Percentiles rank a stretch among this genome's conserved stretches.
Evolutionary conservation across 1,140 invertebrate species (phyloP).

Genomic region (Mya arenaria): DNA sequence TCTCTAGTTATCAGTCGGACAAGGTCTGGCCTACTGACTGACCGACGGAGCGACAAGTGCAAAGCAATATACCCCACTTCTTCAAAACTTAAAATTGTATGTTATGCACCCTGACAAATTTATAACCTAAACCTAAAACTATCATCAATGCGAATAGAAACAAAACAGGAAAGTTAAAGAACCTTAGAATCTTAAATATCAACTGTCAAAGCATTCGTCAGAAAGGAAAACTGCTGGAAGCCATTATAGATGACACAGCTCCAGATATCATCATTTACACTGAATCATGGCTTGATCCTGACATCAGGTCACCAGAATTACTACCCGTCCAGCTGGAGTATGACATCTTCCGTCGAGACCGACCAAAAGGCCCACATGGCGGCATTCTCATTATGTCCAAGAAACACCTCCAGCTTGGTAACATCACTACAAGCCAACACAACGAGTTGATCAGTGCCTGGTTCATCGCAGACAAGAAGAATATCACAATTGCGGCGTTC

Average conservation of each 20-base stretch:
- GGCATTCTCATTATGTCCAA: neutral
- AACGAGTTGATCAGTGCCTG: neutral
- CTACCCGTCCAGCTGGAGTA: neutral
- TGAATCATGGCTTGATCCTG: neutral
- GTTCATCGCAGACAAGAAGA: neutral
- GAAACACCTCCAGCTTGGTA: neutral
- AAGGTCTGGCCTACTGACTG: too few relatives aligned
- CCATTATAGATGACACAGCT: neutral
- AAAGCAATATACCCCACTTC: too few relatives aligned
- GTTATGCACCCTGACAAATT: too few relatives aligned
- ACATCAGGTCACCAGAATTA: neutral
- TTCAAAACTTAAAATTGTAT: too few relatives aligned
- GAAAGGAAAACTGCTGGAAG: neutral
- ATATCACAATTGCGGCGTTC: neutral
- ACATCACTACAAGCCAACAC: neutral
- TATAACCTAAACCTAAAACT: neutral
- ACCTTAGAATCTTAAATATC: neutral
- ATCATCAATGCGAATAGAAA: neutral
- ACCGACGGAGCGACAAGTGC: too few relatives aligned
- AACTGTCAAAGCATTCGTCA: constrained; percentile 6
- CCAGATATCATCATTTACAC: neutral
- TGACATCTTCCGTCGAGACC: neutral
- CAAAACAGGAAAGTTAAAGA: neutral
- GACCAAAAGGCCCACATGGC: neutral
- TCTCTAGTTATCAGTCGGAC: too few relatives aligned